Evolutionary conservation across 2,888 invertebrate species (phyloP), one percentile per base, ranked within the genome.

Genomic region (Cataglyphis albicans): DNA sequence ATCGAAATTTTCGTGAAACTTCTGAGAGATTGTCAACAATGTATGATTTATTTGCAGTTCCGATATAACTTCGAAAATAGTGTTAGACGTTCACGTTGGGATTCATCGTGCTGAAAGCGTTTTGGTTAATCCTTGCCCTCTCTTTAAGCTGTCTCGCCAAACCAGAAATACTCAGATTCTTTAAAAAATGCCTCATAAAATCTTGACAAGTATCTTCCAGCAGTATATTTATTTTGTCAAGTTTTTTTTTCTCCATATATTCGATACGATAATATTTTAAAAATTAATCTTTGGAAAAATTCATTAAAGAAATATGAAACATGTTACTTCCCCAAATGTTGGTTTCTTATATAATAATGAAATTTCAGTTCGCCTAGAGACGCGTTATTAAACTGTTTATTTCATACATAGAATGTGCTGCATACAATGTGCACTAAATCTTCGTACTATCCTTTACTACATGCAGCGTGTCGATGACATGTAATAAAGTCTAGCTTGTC

Each of bases 401-500:
- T 35, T 59, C 59, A 25, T 57, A 29, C 18, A 70, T n/a, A 78
- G 59, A 78, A 78, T 78, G 12, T 18, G 29, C 3, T 21, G 29
- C 21, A 59, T n/a, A 78, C 70, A 78, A 78, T 78, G 12, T 18
- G 29, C 3, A 18, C 65, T 38, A 55, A 67, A 57, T 18, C 32
- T 18, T 32, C 21, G 57, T 44, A 68, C 32, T 68, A 68, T 78
- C 68, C 68, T 80, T 70, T 61, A 61, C 78, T 70, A 70, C 25
- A 44, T 25, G 35, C 35, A 29, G 78, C 70, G 44, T 70, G 84
- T 82, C 73, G 82, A 72, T 80, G 81, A 81, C 86, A 82, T 73
- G 87, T 84, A 87, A 87, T 87, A 87, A 89, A 87, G 84, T 84
- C 85, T 38, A 35, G 74, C 63, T 64, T 80, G 84, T 64, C 44